Conservation (phyloP, 2,113 vertebrate genomes). For the Jaculus jaculus region DNA sequence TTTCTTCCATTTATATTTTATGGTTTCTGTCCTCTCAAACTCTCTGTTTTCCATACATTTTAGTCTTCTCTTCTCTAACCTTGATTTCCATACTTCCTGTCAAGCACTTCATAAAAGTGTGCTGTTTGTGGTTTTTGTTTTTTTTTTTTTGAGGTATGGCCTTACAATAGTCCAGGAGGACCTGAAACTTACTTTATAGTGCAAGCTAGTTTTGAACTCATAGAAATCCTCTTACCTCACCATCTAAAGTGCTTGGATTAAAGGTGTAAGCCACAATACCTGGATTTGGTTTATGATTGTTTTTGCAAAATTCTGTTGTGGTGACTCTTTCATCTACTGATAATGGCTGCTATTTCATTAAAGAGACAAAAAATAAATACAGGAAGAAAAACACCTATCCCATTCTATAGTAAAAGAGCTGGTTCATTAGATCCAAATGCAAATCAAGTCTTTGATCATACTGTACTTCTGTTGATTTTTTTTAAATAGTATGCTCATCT, state of each 20-base stretch:
- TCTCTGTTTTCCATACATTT: not conserved
- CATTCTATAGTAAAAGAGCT: not conserved
- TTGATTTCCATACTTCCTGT: not conserved
- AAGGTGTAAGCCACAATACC: too few relatives aligned
- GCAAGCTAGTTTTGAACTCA: too few relatives aligned
- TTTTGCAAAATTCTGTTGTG: not conserved
- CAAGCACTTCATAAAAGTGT: not conserved
- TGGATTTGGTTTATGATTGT: not conserved
- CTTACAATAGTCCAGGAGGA: too few relatives aligned
- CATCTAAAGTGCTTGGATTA: too few relatives aligned
- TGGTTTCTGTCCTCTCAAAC: not conserved
- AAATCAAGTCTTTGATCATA: not conserved
- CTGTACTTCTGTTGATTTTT: not conserved
- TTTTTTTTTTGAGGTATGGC: too few relatives aligned
- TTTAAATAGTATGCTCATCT: not conserved
- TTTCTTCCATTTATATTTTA: not conserved
- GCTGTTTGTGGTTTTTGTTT: too few relatives aligned
- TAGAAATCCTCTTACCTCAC: too few relatives aligned
- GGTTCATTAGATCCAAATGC: not conserved
- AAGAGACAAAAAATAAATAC: not conserved
- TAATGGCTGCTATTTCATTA: not conserved
- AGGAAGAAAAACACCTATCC: not conserved
- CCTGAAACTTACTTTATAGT: too few relatives aligned
- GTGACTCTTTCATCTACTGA: not conserved
- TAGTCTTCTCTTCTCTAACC: not conserved